Evolutionary conservation across 2,797 vertebrate species (phyloP), one percentile per base, ranked within the genome.

Genomic region (Pantherophis vulpinus): DNA sequence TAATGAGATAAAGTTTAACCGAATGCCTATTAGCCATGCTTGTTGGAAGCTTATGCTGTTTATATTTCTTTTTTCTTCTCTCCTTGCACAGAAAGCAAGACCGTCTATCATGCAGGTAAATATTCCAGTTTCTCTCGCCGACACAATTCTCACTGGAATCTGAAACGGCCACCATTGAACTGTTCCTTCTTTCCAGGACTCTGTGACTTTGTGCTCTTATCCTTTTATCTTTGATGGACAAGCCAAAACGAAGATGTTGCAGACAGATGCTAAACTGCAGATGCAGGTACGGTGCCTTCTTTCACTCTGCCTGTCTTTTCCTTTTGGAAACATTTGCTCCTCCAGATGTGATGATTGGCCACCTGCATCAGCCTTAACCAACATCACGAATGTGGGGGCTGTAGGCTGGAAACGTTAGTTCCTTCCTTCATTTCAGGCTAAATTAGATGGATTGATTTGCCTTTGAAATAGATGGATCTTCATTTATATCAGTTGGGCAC

Each of bases 161-260:
- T 61, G 63, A 87, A 94, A 27, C 74, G 90, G 66, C 92, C 60
- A 29, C 2, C 25, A 86, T 10, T 51, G 90, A 92, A 60, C 60
- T 59, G 91, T 29, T 63, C 59, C 94, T 96, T 96, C 94, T 42
- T 96, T 97, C 87, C 97, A 99, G 99, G 98, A 98, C 93, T 96
- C 98, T 92, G 98, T 99, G 95, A 99, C 98, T 29, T 98, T 99
- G 94, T 99, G 99, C 98, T 99, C 99, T 97, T 99, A 99, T 92
- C 99, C 99, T 89, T 99, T 99, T 98, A 98, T 99, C 96, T 98
- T 99, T 6, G 99, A 99, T 95, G 99, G 99, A 94, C 98, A 98
- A 98, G 99, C 99, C 96, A 99, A 99, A 98, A 99, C 99, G 92
- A 99, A 99, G 95, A 99, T 99, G 99, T 97, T 99, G 95, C 99